Conservation (phyloP, 2,797 vertebrate genomes). For the Aselliscus stoliczkanus region DNA sequence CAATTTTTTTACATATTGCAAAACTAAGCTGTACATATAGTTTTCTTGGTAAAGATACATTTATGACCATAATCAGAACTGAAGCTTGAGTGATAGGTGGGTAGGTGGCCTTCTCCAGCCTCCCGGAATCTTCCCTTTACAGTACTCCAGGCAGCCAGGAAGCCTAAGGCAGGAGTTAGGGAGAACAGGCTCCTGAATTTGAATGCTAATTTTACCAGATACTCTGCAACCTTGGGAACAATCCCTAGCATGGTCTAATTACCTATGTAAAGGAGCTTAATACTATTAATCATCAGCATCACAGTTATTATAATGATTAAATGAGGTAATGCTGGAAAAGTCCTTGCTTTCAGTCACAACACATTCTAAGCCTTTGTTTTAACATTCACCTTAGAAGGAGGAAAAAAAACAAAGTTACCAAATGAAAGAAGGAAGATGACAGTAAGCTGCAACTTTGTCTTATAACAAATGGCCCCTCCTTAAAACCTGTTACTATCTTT, state of each 20-base stretch:
- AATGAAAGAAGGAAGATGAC: constrained; percentile 63
- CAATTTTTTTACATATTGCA: neutral
- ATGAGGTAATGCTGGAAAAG: constrained; percentile 13
- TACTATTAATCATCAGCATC: neutral
- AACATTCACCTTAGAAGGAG: neutral
- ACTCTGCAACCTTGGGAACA: neutral
- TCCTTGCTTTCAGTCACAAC: neutral
- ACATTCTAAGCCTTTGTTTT: neutral
- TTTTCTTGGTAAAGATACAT: constrained; percentile 22
- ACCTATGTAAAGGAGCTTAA: neutral
- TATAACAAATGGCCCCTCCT: constrained; percentile 57
- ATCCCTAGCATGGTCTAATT: neutral
- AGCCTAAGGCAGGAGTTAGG: neutral
- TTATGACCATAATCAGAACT: neutral
- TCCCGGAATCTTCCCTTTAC: neutral
- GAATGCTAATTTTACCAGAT: constrained; percentile 22
- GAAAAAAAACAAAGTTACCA: neutral
- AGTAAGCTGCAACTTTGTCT: constrained; percentile 22
- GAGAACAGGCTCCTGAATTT: neutral
- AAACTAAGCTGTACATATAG: constrained; percentile 2
- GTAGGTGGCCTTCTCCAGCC: neutral
- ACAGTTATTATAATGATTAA: neutral
- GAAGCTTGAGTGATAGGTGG: neutral
- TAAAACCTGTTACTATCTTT: constrained; percentile 66
- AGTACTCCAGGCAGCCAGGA: neutral